Evolutionary conservation across 35 echinoderm and acorn worm genomes (phyloP).

Genomic region (Antedon bifida): DNA sequence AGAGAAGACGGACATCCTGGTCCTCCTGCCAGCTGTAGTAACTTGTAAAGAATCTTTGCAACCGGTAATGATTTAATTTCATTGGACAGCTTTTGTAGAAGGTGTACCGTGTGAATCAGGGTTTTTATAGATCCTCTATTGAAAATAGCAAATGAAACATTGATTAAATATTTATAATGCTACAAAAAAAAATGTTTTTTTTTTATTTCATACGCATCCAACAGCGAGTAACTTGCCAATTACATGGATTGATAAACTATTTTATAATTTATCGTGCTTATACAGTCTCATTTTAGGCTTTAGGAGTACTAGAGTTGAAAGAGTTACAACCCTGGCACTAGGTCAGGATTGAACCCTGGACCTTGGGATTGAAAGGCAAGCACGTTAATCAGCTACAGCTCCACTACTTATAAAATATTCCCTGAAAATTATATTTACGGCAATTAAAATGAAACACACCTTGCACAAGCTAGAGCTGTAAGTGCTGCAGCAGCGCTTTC

Average conservation of each 20-base stretch:
- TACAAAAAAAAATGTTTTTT: neutral
- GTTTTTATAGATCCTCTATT: conserved; percentile 50
- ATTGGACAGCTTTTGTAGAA: conserved; percentile 28
- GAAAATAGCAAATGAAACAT: neutral
- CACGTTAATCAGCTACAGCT: too few species aligned
- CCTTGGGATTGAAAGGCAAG: too few species aligned
- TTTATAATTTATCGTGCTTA: too few species aligned
- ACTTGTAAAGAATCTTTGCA: conserved; percentile 44
- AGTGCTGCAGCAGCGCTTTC: conserved; percentile 28
- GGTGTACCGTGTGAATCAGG: conserved; percentile 53
- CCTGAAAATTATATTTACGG: too few species aligned
- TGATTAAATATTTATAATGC: neutral
- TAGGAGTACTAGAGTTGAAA: too few species aligned
- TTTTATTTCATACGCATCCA: too few species aligned
- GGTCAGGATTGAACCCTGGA: too few species aligned
- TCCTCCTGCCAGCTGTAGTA: conserved; percentile 53
- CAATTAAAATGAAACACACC: too few species aligned
- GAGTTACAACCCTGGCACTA: too few species aligned
- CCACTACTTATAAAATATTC: too few species aligned
- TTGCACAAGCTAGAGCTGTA: conserved; percentile 57
- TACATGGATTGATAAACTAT: neutral
- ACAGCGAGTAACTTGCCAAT: too few species aligned
- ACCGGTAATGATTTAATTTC: conserved; percentile 28
- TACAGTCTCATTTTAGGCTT: too few species aligned
- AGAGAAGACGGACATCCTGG: conserved; percentile 53